These are phyloP conservation scores for Rallus limicola DNA, from an alignment of 2,113 vertebrate genomes.

Conservation along the genomic window DNA sequence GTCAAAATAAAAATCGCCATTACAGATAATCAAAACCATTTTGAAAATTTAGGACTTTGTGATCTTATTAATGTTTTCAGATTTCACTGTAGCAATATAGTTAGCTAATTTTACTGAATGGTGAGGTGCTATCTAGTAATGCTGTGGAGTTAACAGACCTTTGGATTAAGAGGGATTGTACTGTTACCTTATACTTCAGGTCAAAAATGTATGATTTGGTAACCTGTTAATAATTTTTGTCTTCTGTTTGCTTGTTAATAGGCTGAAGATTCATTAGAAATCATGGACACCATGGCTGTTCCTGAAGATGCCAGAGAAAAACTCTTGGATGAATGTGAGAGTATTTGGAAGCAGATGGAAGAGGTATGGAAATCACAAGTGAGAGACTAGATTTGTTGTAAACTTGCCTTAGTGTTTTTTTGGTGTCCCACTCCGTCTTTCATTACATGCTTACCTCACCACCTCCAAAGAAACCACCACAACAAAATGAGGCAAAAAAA, in stretches of 20 bases:
- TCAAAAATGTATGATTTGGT: neutral
- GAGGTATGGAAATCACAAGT: constrained; percentile 62
- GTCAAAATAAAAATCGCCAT: neutral
- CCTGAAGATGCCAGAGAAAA: constrained; percentile 9
- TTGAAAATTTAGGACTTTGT: neutral
- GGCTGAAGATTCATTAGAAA: neutral
- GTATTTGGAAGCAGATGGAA: constrained; percentile 70
- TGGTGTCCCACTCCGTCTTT: neutral
- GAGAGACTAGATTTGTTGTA: neutral
- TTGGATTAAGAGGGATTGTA: neutral
- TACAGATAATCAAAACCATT: neutral
- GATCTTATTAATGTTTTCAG: neutral
- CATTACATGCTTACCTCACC: neutral
- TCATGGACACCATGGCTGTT: neutral
- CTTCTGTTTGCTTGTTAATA: constrained; percentile 27
- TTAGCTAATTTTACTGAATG: neutral
- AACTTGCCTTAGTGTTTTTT: neutral
- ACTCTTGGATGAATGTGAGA: constrained; percentile 69
- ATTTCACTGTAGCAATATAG: neutral
- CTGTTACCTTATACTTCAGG: neutral
- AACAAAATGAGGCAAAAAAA: neutral
- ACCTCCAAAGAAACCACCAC: neutral
- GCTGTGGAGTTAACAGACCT: neutral
- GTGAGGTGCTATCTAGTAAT: neutral
- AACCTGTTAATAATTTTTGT: neutral